Evolutionary conservation across 2,113 vertebrate species (phyloP), one percentile per base, ranked within the genome.

Genomic region (Ictalurus punctatus): DNA sequence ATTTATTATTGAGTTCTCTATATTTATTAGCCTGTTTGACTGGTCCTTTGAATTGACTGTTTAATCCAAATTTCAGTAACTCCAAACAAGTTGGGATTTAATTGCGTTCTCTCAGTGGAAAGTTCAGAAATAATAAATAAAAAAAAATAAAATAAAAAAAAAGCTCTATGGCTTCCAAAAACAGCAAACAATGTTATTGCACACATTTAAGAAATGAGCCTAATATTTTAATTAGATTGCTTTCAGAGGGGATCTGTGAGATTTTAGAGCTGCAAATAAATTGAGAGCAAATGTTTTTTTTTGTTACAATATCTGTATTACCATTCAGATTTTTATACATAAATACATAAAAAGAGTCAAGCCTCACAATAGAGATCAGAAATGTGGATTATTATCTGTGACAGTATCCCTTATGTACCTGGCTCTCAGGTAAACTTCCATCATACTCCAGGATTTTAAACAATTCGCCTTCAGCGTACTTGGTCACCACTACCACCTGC

Each of bases 381-480:
- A 44, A 44, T 6, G 6, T 58, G 7, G 30, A 23, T 59, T 6
- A 83, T 37, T 61, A 83, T 37, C 7, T 4, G 54, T 30, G 19
- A 23, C 13, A 6, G 21, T 54, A 40, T 83, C 0, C 23, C 48
- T 65, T 78, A 56, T 58, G 88, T 93, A 99, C 98, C 96, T 98
- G 97, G 52, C 92, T 96, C 93, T 99, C 98, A 0, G 97, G 96
- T 92, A 99, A 94, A 58, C 91, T 96, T 2, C 97, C 97, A 83
- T 99, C 98, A 40, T 99, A 98, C 92, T 98, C 97, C 85, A 99
- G 94, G 89, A 99, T 97, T 94, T 99, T 97, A 92, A 98, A 99
- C 86, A 99, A 95, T 87, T 99, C 97, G 12, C 98, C 98, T 86
- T 99, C 98, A 48, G 97, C 98, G 3, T 98, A 99, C 87, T 99